Base-by-base conservation (phyloP, 2,113 vertebrate genomes). In the Parotia lawesii region DNA sequence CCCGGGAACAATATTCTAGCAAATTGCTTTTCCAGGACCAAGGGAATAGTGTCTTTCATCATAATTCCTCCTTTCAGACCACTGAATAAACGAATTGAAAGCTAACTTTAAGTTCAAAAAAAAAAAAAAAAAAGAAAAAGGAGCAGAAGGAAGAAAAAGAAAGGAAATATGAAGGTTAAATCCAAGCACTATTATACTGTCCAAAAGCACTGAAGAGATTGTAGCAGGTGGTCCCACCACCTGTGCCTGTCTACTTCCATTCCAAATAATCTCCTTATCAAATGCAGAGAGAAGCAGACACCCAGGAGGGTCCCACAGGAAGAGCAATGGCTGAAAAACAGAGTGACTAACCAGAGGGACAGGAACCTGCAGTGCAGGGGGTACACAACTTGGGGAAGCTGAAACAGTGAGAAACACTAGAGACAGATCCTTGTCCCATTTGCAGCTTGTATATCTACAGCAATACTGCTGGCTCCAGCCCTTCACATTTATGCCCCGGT, bases 171-270 rank as follows among this genome's bases (percentile, higher is more conserved):
- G 50, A 62, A 77, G 89, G 29, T 74, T 92, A 86, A 89, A 90
- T 33, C 28, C 53, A 80, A 74, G 64, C 31, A 62, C n/a, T 73
- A 44, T 80, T 73, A 60, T 14, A 28, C 28, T 80, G 69, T 74
- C 90, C 72, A 73, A 62, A 94, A 85, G 47, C 31, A 35, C 71
- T 88, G 87, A 91, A 94, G 54, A 77, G 60, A 77, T 44, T 85
- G 92, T 14, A 93, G 90, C 93, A 96, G 93, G 91, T 96, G 93
- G 85, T 90, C 60, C 28, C 48, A 45, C 89, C 87, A 95, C 91
- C 87, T 94, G 94, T 90, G 75, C 79, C 66, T 94, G 81, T 93
- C 95, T 74, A 10, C 79, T 88, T 95, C 60, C 44, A 91, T 71
- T 85, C 60, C 82, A 78, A 56, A 73, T 87, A 93, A 91, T 95